Evolutionary conservation across 2,888 invertebrate species (phyloP).

Genomic region (Falcaria lacertinaria): DNA sequence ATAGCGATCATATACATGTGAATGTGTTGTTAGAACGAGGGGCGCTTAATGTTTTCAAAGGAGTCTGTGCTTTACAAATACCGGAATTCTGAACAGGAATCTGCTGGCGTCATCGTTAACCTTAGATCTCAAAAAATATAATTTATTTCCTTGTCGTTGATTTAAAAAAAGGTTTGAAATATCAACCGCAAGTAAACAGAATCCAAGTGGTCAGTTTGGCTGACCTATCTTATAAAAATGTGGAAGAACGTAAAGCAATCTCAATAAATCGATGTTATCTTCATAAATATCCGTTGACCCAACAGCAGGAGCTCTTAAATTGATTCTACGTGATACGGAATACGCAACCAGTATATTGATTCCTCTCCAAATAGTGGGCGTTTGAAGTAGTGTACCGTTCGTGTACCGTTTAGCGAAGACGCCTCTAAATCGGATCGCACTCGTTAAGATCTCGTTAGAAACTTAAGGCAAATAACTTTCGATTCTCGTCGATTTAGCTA

Average conservation of each 20-base stretch:
- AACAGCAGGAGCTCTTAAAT: conserved; percentile 68
- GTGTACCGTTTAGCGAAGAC: conserved; percentile 1
- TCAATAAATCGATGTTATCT: conserved; percentile 63
- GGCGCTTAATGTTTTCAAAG: not conserved
- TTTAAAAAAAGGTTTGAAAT: too few relatives aligned
- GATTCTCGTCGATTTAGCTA: too few relatives aligned
- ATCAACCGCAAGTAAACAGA: too few relatives aligned
- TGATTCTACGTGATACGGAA: conserved; percentile 69
- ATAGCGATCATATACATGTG: conserved; percentile 13
- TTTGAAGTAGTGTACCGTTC: conserved; percentile 2
- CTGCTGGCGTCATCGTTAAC: too few relatives aligned
- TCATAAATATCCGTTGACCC: conserved; percentile 70
- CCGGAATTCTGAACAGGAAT: too few relatives aligned
- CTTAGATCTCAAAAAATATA: too few relatives aligned
- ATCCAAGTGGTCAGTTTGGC: not conserved
- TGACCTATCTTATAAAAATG: conserved; percentile 8
- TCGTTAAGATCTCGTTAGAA: conserved; percentile 1
- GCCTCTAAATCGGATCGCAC: conserved; percentile 1
- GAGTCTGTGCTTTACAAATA: not conserved
- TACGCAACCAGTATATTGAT: conserved; percentile 51
- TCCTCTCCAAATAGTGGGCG: conserved; percentile 30
- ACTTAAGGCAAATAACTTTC: not conserved
- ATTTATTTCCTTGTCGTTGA: too few relatives aligned
- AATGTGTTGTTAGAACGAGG: not conserved
- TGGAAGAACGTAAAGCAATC: conserved; percentile 44